These are phyloP conservation scores for Calliopum simillimum DNA, from an alignment of 2,888 invertebrate species.

Conservation along the genomic window DNA sequence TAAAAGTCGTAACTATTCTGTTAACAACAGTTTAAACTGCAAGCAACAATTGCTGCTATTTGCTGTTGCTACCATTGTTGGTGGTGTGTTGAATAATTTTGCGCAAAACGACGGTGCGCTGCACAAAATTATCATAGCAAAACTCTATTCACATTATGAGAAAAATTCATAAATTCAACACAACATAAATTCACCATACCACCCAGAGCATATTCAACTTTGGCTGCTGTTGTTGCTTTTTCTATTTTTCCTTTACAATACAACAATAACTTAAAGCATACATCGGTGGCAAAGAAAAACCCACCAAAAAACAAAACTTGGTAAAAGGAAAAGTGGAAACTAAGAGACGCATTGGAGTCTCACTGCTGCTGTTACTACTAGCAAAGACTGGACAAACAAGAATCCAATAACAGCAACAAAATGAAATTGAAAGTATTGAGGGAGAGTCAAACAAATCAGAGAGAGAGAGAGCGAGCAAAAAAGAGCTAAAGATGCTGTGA, in stretches of 20 bases:
- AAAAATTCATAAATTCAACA: not conserved
- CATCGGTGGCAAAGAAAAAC: too few relatives aligned
- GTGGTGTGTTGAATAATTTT: not conserved
- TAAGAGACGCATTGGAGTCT: too few relatives aligned
- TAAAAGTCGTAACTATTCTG: conserved; percentile 53
- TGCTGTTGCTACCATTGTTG: not conserved
- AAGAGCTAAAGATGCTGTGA: too few relatives aligned
- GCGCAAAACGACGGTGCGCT: not conserved
- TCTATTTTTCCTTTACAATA: too few relatives aligned
- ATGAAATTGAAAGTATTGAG: conserved; percentile 14
- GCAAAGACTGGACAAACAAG: conserved; percentile 11
- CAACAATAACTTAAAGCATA: too few relatives aligned
- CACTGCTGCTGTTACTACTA: too few relatives aligned
- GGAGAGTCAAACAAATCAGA: too few relatives aligned
- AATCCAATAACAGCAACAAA: not conserved
- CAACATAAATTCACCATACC: conserved; percentile 7
- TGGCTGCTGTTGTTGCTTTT: too few relatives aligned
- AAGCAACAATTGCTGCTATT: conserved; percentile 35
- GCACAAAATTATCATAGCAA: conserved; percentile 5
- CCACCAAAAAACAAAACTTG: too few relatives aligned
- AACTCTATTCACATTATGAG: not conserved
- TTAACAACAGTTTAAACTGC: conserved; percentile 46
- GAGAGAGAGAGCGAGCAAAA: too few relatives aligned
- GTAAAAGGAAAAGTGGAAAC: too few relatives aligned
- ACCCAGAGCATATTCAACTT: not conserved